These are phyloP conservation scores for Lineus longissimus DNA, from an alignment of 1,140 invertebrate species.

Conservation along the genomic window DNA sequence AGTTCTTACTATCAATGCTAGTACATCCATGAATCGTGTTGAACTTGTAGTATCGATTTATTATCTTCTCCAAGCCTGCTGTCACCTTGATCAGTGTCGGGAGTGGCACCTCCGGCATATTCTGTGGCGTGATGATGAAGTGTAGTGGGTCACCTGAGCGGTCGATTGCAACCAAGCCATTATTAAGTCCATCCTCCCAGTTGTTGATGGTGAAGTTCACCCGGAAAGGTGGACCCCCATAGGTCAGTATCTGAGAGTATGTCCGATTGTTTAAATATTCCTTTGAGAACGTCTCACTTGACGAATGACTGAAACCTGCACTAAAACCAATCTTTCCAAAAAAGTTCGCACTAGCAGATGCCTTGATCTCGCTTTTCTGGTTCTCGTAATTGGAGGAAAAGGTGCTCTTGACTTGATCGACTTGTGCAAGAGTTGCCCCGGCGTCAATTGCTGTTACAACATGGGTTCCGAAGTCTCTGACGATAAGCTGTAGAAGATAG, in stretches of 20 bases:
- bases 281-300: not conserved
- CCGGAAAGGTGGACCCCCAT: constrained; percentile 25
- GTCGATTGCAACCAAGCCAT: constrained; percentile 33
- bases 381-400: constrained; percentile 8
- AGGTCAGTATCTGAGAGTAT: constrained; percentile 20
- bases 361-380: constrained; percentile 15
- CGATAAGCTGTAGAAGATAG: too few relatives aligned
- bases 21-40: constrained; percentile 35
- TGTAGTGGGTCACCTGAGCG: constrained; percentile 35
- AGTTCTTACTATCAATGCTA: constrained; percentile 27
- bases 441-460: constrained; percentile 29
- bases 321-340: constrained; percentile 17
- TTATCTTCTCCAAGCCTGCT: constrained; percentile 19
- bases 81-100: constrained; percentile 12
- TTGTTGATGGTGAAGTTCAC: constrained; percentile 23
- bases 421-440: too few relatives aligned
- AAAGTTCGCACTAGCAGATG: constrained; percentile 20
- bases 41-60: constrained; percentile 36
- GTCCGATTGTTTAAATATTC: constrained; percentile 17
- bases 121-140: constrained; percentile 31
- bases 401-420: constrained; percentile 17
- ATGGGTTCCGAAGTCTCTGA: constrained; percentile 39
- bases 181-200: constrained; percentile 24
- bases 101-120: constrained; percentile 19
- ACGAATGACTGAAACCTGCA: not conserved